These are phyloP conservation scores for Carduelis carduelis DNA, from an alignment of 2,797 vertebrate species.

Conservation along the genomic window DNA sequence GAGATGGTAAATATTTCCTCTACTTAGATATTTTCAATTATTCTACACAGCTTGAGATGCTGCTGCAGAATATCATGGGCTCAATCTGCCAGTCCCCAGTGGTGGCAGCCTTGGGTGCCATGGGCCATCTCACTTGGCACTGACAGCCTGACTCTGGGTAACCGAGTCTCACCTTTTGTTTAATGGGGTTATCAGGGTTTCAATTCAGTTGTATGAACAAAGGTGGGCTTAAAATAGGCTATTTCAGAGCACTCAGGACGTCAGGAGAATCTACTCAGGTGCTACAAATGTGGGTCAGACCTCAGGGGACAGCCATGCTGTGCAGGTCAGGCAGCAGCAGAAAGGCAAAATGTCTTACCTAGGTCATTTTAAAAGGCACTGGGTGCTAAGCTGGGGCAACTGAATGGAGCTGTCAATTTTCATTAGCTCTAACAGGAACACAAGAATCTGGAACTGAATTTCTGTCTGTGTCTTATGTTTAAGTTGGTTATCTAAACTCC, in stretches of 20 bases:
- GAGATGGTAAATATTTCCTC: neutral
- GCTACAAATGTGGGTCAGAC: neutral
- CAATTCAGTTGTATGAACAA: neutral
- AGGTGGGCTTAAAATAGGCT: neutral
- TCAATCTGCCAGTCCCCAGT: fast-evolving
- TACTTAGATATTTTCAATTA: neutral
- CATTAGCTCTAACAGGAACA: neutral
- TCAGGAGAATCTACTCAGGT: neutral
- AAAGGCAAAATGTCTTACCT: neutral
- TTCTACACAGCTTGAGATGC: neutral
- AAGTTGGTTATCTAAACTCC: neutral
- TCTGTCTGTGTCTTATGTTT: neutral
- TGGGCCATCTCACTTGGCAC: neutral
- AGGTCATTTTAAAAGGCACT: neutral
- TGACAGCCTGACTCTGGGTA: neutral
- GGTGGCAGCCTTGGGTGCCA: fast-evolving
- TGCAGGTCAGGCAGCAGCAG: neutral
- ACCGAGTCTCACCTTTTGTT: neutral
- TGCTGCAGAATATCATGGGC: neutral
- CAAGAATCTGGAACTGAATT: neutral
- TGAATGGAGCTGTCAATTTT: neutral
- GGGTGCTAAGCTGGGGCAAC: neutral
- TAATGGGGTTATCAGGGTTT: neutral
- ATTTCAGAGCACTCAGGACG: neutral
- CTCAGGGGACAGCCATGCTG: fast-evolving